Percentiles rank a stretch among this genome's conserved stretches.
Evolutionary conservation across 2,888 invertebrate species (phyloP).

Genomic region (Drosophila melanocephala): DNA sequence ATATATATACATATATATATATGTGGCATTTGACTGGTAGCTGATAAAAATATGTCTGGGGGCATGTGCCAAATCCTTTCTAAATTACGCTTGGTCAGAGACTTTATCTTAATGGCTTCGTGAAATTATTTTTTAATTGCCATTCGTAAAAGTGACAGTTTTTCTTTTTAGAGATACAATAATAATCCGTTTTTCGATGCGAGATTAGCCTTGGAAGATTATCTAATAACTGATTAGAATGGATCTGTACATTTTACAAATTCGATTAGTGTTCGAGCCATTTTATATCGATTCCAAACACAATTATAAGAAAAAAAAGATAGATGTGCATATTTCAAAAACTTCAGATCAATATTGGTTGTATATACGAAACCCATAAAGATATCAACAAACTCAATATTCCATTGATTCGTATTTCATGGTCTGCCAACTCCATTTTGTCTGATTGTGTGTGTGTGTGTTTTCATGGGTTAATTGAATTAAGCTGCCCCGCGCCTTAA

Average conservation of each 20-base stretch:
- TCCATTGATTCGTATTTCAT: constrained; percentile 12
- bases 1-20: neutral
- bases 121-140: neutral
- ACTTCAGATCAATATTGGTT: constrained; percentile 24
- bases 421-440: constrained; percentile 46
- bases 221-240: neutral
- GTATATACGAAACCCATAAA: neutral
- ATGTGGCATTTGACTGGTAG: neutral
- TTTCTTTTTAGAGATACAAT: neutral
- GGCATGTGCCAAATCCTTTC: neutral
- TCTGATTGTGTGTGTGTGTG: neutral
- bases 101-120: neutral
- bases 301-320: neutral
- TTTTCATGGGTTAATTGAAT: constrained; percentile 66
- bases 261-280: neutral
- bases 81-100: neutral
- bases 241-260: neutral
- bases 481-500: constrained; percentile 68
- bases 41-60: neutral
- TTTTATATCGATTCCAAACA: neutral
- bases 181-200: neutral
- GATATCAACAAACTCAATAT: neutral
- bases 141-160: neutral
- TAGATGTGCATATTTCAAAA: neutral
- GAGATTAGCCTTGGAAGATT: neutral